Conservation (phyloP, 2,113 vertebrate genomes). For the Anarhynchus alexandrinus region DNA sequence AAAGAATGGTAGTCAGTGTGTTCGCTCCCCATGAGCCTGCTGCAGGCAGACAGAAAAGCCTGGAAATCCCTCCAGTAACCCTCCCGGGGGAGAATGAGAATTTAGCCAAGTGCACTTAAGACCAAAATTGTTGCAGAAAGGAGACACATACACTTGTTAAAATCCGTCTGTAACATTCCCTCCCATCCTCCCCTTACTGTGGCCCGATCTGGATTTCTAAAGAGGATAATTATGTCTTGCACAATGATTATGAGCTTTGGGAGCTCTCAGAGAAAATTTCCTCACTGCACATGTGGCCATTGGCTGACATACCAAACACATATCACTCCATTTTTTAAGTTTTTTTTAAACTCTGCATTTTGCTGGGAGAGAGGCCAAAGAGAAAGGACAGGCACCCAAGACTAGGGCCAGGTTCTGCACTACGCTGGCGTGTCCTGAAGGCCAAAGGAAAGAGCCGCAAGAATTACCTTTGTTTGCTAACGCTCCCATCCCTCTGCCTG, state of each 20-base stretch:
- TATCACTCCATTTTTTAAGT: neutral
- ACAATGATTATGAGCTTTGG: constrained; percentile 67
- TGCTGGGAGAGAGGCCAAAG: neutral
- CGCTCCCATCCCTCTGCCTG: neutral
- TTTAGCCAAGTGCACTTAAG: constrained; percentile 53
- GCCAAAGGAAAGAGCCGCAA: neutral
- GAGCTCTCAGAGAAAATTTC: constrained; percentile 63
- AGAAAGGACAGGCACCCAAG: neutral
- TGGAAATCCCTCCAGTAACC: constrained; percentile 55
- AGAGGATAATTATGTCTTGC: constrained; percentile 69
- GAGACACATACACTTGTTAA: constrained; percentile 54
- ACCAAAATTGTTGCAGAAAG: constrained; percentile 52
- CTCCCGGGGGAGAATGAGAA: constrained; percentile 42
- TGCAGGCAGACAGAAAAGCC: constrained; percentile 51
- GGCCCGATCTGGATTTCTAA: constrained; percentile 62
- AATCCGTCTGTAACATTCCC: constrained; percentile 19
- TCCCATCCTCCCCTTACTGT: constrained; percentile 43
- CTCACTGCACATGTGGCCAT: constrained; percentile 63
- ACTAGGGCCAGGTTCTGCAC: neutral
- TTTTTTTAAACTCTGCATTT: neutral
- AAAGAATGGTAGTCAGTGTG: constrained; percentile 46
- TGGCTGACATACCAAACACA: constrained; percentile 53
- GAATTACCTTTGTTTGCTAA: neutral
- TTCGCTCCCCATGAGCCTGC: constrained; percentile 60
- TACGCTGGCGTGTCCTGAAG: neutral